Evolutionary conservation across 2,797 vertebrate species (phyloP).

Genomic region (Coregonus ussuriensis): DNA sequence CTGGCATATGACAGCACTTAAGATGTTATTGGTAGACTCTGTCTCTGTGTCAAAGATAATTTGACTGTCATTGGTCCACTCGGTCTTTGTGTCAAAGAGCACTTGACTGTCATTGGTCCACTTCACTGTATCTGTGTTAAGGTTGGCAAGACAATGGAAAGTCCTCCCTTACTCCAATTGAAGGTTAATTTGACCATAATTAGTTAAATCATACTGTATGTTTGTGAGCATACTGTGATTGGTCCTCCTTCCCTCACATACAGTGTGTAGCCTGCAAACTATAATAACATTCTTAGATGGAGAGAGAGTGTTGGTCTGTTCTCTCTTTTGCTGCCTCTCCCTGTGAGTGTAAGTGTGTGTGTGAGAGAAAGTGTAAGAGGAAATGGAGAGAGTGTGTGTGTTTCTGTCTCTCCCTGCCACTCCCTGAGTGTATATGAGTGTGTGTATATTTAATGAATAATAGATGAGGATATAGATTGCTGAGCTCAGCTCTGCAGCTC

Average conservation of each 20-base stretch:
- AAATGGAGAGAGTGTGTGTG: background rate
- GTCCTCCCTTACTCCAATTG: too few relatives aligned
- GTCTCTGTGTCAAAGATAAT: background rate
- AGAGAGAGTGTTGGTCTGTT: background rate
- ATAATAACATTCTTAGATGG: background rate
- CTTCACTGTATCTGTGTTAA: background rate
- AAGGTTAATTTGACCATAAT: too few relatives aligned
- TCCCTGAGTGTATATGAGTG: constrained; percentile 50
- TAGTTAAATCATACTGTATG: too few relatives aligned
- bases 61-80: background rate
- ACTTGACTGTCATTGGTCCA: background rate
- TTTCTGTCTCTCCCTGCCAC: constrained; percentile 1
- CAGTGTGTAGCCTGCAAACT: background rate
- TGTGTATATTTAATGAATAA: constrained; percentile 65
- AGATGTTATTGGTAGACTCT: background rate
- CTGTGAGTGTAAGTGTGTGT: constrained; percentile 41
- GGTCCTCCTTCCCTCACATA: too few relatives aligned
- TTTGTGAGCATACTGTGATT: too few relatives aligned
- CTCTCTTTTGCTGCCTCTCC: background rate
- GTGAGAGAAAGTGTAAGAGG: constrained; percentile 10
- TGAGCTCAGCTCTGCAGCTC: constrained; percentile 67
- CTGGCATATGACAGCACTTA: background rate
- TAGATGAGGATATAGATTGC: constrained; percentile 71
- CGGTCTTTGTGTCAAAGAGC: background rate
- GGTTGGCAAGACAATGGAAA: too few relatives aligned